Conservation (phyloP, 2,888 invertebrate species). For the Morpho helenor region DNA sequence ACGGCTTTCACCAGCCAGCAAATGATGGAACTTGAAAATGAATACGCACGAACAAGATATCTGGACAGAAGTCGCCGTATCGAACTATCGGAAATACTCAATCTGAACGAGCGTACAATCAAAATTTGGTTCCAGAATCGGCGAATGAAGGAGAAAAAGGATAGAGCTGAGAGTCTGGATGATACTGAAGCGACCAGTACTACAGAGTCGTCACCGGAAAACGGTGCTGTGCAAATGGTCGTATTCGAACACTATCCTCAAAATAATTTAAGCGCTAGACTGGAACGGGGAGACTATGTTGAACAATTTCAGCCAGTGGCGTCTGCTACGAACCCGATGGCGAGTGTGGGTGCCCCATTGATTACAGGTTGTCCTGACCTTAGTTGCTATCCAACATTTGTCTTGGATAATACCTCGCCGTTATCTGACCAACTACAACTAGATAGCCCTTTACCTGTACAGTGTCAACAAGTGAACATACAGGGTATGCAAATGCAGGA, state of each 20-base stretch:
- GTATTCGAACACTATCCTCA: conserved; percentile 37
- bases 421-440: conserved; percentile 27
- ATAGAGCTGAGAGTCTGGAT: conserved; percentile 52
- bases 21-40: conserved; percentile 86
- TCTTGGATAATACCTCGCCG: conserved; percentile 26
- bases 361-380: conserved; percentile 26
- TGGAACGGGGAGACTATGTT: conserved; percentile 34
- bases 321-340: conserved; percentile 28
- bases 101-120: conserved; percentile 67
- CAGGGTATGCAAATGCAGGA: conserved; percentile 34
- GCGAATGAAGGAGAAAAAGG: conserved; percentile 86
- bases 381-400: conserved; percentile 32
- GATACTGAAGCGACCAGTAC: conserved; percentile 47
- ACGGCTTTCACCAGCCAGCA: conserved; percentile 90
- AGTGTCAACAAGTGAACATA: conserved; percentile 30
- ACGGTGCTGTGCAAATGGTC: conserved; percentile 27
- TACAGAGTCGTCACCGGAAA: conserved; percentile 41
- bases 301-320: conserved; percentile 37
- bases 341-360: conserved; percentile 22
- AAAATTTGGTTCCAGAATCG: conserved; percentile 93
- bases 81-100: conserved; percentile 65
- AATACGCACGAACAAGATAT: conserved; percentile 84
- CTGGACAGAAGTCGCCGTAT: conserved; percentile 85
- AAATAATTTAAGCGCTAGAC: conserved; percentile 27
- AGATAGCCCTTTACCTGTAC: conserved; percentile 8